Conservation (phyloP, 2,888 invertebrate species). For the Cerastis leucographa region DNA sequence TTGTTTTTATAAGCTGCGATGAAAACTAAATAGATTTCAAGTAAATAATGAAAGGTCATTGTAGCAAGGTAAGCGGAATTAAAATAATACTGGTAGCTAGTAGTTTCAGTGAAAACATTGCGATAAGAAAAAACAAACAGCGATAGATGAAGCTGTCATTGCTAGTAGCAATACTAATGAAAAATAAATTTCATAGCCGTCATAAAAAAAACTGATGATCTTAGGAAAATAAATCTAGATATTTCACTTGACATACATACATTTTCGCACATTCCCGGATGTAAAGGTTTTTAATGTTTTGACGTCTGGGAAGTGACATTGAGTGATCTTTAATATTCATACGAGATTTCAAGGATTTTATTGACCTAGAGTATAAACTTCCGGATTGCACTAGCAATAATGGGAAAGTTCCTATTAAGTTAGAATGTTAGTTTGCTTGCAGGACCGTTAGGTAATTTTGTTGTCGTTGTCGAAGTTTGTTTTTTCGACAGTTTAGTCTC, state of each 20-base stretch:
- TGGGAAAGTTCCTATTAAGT: slow-evolving; percentile 18
- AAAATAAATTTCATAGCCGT: slow-evolving; percentile 43
- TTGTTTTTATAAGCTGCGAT: slow-evolving; percentile 42
- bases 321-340: slow-evolving; percentile 58
- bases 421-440: background rate
- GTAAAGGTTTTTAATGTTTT: slow-evolving; percentile 39
- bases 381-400: slow-evolving; percentile 47
- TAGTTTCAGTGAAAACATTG: slow-evolving; percentile 35
- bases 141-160: slow-evolving; percentile 47
- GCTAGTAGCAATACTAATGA: slow-evolving; percentile 35
- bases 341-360: slow-evolving; percentile 60
- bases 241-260: slow-evolving; percentile 63
- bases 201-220: slow-evolving; percentile 39
- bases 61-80: slow-evolving; percentile 41
- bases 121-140: slow-evolving; percentile 50
- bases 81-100: slow-evolving; percentile 29
- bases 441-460: slow-evolving; percentile 20
- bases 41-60: slow-evolving; percentile 43
- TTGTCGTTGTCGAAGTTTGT: background rate
- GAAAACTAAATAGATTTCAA: slow-evolving; percentile 44
- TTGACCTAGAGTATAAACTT: slow-evolving; percentile 39
- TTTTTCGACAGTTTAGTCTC: slow-evolving; percentile 15
- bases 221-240: slow-evolving; percentile 49
- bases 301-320: slow-evolving; percentile 52
- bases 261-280: slow-evolving; percentile 61